These are phyloP conservation scores for Sylvia borin DNA, from an alignment of 2,797 vertebrate genomes.

Conservation along the genomic window DNA sequence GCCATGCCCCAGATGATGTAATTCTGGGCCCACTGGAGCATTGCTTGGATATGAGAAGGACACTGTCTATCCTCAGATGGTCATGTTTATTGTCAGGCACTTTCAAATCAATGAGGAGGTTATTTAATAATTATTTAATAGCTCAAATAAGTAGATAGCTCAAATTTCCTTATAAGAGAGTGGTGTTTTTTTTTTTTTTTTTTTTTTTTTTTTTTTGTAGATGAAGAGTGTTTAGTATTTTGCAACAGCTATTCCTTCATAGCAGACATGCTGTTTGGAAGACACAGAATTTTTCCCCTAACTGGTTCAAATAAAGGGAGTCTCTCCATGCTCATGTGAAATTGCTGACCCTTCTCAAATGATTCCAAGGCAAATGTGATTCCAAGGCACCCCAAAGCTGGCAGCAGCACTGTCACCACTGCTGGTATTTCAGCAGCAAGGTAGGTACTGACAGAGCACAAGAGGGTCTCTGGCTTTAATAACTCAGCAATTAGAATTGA, in stretches of 20 bases:
- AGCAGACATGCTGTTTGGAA: background rate
- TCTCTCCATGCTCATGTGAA: background rate
- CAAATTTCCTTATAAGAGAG: background rate
- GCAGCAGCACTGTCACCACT: background rate
- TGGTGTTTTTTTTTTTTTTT: background rate
- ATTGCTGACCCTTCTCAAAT: background rate
- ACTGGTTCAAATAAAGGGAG: background rate
- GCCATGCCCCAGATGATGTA: background rate
- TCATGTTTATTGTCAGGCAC: background rate
- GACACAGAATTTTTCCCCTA: background rate
- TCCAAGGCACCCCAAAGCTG: background rate
- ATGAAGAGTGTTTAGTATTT: background rate
- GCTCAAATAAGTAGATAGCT: background rate
- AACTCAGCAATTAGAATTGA: slow-evolving; percentile 39
- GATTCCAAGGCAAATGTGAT: background rate
- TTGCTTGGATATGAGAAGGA: background rate
- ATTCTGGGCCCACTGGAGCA: background rate
- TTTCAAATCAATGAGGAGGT: background rate
- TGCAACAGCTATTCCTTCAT: background rate
- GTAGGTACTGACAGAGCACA: background rate
- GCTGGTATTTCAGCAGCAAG: background rate
- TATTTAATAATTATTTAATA: background rate
- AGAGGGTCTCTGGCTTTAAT: background rate
- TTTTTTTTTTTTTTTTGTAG: background rate
- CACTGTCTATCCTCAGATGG: background rate